Conservation (phyloP, 2,888 invertebrate genomes). For the Itoplectis maculator region DNA sequence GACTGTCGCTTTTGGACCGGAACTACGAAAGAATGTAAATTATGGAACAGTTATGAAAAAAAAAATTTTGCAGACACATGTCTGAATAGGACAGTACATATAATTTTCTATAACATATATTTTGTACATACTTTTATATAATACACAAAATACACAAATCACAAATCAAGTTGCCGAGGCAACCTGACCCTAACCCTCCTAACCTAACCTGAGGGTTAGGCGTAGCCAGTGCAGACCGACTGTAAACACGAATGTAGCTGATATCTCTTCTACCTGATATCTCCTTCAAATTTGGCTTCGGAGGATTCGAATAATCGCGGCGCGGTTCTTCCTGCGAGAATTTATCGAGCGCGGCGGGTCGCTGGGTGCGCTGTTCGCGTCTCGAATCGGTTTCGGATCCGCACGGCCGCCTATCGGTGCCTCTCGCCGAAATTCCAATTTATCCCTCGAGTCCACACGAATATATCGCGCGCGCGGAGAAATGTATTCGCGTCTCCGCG, state of each 20-base stretch:
- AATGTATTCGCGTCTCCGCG: not conserved
- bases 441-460: conserved; percentile 6
- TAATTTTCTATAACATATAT: no score
- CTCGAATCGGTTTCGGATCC: conserved; percentile 6
- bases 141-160: no score
- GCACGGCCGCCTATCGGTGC: not conserved
- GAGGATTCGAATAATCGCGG: conserved; percentile 10
- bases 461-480: not conserved
- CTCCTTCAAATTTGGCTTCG: conserved; percentile 12
- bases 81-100: no score
- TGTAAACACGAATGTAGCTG: no score
- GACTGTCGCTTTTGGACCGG: not conserved
- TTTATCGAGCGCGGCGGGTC: conserved; percentile 5
- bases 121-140: no score
- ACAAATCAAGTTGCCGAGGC: no score
- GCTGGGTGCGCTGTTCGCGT: not conserved
- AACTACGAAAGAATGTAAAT: not conserved
- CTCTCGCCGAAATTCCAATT: conserved; percentile 25
- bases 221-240: no score
- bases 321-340: not conserved
- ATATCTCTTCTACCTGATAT: not conserved
- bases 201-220: no score
- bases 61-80: no score
- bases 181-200: no score
- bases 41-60: not conserved